These are phyloP conservation scores for Lasaia peninsularis DNA, from an alignment of 1,140 invertebrate genomes.

Conservation along the genomic window DNA sequence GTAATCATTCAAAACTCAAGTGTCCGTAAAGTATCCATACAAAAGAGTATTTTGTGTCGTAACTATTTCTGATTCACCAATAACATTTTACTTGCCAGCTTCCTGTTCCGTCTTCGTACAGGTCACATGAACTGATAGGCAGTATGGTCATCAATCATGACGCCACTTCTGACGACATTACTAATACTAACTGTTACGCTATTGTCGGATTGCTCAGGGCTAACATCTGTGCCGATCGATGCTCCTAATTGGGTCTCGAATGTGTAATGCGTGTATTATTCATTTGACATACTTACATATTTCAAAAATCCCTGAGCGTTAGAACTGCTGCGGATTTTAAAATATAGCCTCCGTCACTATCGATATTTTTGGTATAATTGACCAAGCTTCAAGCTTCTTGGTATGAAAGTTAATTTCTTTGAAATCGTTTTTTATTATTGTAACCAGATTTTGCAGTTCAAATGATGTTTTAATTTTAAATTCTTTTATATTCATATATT, in stretches of 20 bases:
- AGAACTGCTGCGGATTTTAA: no score
- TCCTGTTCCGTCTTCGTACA: constrained; percentile 1
- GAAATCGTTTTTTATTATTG: no score
- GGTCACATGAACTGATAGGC: background rate
- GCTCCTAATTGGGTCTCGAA: background rate
- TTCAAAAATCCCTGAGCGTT: no score
- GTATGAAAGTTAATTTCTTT: no score
- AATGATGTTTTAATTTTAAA: no score
- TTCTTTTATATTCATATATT: no score
- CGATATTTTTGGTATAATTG: no score
- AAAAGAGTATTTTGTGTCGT: background rate
- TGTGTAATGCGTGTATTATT: background rate
- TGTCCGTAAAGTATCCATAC: background rate
- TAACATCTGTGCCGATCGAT: background rate
- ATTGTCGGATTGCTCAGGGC: constrained; percentile 3
- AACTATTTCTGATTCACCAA: background rate
- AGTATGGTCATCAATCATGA: constrained; percentile 3
- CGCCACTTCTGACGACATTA: constrained; percentile 3
- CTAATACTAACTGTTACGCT: background rate
- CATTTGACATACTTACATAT: background rate
- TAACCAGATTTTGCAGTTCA: no score
- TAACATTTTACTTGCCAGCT: background rate
- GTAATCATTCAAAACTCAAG: background rate
- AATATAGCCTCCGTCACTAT: no score
- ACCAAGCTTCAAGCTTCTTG: no score